Evolutionary conservation across 2,113 vertebrate genomes (phyloP), one percentile per base, ranked within the genome.

Genomic region (Colinus virginianus): DNA sequence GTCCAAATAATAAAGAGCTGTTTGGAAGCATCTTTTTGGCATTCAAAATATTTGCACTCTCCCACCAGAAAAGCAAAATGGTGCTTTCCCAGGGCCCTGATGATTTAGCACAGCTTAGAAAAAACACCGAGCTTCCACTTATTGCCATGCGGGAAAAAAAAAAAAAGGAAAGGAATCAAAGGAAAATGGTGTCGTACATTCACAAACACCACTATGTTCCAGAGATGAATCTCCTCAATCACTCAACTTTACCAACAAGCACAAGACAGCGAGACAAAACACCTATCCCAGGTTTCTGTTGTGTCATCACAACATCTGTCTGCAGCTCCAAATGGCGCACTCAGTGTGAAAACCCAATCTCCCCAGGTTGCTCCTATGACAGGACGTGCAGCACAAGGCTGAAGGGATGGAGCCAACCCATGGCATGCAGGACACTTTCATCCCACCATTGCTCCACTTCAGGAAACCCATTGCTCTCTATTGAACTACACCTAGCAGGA

Each of bases 1-100:
- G 87, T 76, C 81, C 87, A 82, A 92, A 95, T 88, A 87, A 93
- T 92, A 94, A 90, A 92, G 92, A 88, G 68, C 88, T 93, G 75
- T 84, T 90, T 85, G 81, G 92, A 88, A 92, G 62, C 0, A 2
- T 0, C 36, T 58, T 67, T 82, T 58, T 76, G 64, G 81, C 88
- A 88, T 77, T 79, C 90, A 74, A 90, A 93, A 49, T 77, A 81
- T 78, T 72, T 69, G 53, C 42, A 15, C 67, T 69, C 84, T 69
- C 88, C 81, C 67, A 79, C 46, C 72, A 87, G 81, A 79, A 83
- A 92, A 82, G 81, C 49, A 78, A 93, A 87, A 72, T 76, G 77
- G 46, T 5, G 42, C 68, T 92, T 94, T 89, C 75, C 81, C 67
- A 84, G 45, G 81, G 49, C 75, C 62, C 58, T 69, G 90, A 55